Conservation (phyloP, 2,113 vertebrate species). For the Amblyornis subalaris region DNA sequence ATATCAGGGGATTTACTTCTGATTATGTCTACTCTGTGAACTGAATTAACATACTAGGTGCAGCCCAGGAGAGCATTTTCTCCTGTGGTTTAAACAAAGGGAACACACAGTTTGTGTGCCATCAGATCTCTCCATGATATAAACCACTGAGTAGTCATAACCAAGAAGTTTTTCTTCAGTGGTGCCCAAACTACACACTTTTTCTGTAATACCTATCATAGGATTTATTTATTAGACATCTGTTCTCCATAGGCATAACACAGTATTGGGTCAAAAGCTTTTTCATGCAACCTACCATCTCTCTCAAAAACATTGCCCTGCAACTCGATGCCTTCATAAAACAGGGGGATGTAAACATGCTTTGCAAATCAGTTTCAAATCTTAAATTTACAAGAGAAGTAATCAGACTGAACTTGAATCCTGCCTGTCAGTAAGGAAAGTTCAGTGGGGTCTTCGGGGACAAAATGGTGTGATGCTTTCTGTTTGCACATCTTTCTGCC, state of each 20-base stretch:
- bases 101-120: neutral
- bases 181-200: neutral
- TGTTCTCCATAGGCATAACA: neutral
- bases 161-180: neutral
- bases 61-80: neutral
- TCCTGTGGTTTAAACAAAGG: neutral
- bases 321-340: neutral
- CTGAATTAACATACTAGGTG: accelerated
- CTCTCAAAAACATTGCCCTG: neutral
- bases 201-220: neutral
- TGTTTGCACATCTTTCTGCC: neutral
- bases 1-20: neutral
- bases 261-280: neutral
- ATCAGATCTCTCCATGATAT: neutral
- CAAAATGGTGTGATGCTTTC: neutral
- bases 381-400: neutral
- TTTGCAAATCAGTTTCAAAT: neutral
- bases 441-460: neutral
- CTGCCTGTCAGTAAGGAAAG: neutral
- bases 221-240: neutral
- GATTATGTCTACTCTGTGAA: neutral
- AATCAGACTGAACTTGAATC: neutral
- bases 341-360: neutral
- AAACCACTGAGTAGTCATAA: neutral
- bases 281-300: neutral